Percentiles rank a stretch among this genome's conserved stretches.
Evolutionary conservation across 1,140 invertebrate genomes (phyloP).

Genomic region (Laupala kohalensis): DNA sequence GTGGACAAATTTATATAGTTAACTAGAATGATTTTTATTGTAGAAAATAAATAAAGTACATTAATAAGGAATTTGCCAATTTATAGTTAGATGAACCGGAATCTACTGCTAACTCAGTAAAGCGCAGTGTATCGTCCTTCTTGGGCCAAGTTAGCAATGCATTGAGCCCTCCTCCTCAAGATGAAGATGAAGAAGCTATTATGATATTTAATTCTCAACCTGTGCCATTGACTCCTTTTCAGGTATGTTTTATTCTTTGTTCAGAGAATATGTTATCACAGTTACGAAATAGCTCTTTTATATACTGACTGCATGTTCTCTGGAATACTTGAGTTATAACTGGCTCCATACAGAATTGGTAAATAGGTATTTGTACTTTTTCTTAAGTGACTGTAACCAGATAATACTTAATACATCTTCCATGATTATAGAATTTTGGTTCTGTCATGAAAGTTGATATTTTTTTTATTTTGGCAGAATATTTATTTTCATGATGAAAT

Average conservation of each 20-base stretch:
- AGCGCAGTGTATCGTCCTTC: constrained; percentile 52
- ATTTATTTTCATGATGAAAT: not conserved
- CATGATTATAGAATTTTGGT: too few relatives aligned
- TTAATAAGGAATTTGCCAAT: too few relatives aligned
- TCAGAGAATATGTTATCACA: too few relatives aligned
- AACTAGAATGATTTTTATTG: not conserved
- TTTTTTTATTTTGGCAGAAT: too few relatives aligned
- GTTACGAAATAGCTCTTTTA: too few relatives aligned
- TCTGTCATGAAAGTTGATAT: too few relatives aligned
- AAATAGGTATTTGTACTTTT: too few relatives aligned
- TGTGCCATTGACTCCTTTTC: constrained; percentile 40
- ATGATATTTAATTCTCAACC: constrained; percentile 45
- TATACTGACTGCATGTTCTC: not conserved
- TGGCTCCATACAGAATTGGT: not conserved
- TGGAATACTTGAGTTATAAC: not conserved
- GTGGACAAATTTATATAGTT: not conserved
- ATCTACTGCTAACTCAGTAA: constrained; percentile 51
- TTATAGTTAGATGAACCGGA: constrained; percentile 52
- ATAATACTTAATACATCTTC: too few relatives aligned
- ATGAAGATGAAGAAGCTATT: constrained; percentile 50
- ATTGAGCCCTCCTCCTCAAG: constrained; percentile 50
- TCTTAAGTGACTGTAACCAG: too few relatives aligned
- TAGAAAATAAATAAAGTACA: too few relatives aligned
- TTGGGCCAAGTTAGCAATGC: constrained; percentile 31
- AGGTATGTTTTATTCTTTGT: constrained; percentile 34